These are phyloP conservation scores for Corythornis madagascariensis DNA, from an alignment of 2,113 vertebrate genomes.

Conservation along the genomic window DNA sequence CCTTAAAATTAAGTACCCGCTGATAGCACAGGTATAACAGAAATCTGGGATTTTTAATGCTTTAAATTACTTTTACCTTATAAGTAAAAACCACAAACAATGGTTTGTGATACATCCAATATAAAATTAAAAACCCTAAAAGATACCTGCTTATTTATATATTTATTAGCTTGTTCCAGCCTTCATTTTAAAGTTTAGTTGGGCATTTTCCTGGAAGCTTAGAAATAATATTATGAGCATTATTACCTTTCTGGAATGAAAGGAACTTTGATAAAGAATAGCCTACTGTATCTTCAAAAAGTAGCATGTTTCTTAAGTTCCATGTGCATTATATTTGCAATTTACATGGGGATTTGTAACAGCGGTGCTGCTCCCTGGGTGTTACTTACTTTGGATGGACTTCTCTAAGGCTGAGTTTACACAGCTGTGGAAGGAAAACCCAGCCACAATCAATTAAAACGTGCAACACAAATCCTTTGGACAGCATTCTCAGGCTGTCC, in stretches of 20 bases:
- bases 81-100: not conserved
- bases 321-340: conserved; percentile 55
- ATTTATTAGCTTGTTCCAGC: not conserved
- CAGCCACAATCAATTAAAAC: conserved; percentile 61
- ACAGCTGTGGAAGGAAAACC: conserved; percentile 72
- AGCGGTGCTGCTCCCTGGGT: conserved; percentile 15
- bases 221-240: not conserved
- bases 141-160: not conserved
- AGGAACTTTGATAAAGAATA: conserved; percentile 38
- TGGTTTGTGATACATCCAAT: not conserved
- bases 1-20: not conserved
- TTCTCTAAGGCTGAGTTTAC: conserved; percentile 67
- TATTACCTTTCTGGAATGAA: conserved; percentile 37
- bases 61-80: not conserved
- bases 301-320: conserved; percentile 27
- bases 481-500: conserved; percentile 58
- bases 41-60: not conserved
- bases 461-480: conserved; percentile 40
- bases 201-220: conserved; percentile 3
- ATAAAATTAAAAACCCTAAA: conserved; percentile 30
- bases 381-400: conserved; percentile 55
- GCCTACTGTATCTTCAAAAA: conserved; percentile 58
- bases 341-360: conserved; percentile 72
- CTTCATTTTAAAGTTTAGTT: conserved; percentile 15
- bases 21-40: not conserved